Conservation (phyloP, 1,140 invertebrate species). For the Rhagoletis zephyria region DNA sequence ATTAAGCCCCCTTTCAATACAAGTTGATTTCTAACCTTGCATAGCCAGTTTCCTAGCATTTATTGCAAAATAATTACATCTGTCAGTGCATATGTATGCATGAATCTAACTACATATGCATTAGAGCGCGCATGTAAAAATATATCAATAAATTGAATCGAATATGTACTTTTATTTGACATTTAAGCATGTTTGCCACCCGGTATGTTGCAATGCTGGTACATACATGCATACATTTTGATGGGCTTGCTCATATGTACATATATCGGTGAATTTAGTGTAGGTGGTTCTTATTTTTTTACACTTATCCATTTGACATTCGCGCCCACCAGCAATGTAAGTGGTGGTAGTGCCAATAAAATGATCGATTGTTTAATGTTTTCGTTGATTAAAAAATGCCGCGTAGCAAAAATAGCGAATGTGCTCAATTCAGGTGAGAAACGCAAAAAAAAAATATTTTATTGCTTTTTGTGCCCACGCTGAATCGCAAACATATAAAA, state of each 20-base stretch:
- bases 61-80: slow-evolving; percentile 18
- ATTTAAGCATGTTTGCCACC: not conserved
- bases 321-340: not conserved
- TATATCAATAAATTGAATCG: slow-evolving; percentile 49
- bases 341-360: not conserved
- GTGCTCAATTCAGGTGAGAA: too few relatives aligned
- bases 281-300: not conserved
- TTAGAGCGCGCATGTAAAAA: not conserved
- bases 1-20: too few relatives aligned
- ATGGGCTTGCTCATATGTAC: not conserved
- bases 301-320: too few relatives aligned
- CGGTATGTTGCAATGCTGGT: too few relatives aligned
- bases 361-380: not conserved
- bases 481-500: too few relatives aligned
- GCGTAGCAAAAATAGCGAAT: not conserved
- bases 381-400: slow-evolving; percentile 24
- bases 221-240: not conserved
- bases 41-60: not conserved
- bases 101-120: too few relatives aligned
- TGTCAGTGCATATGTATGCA: not conserved
- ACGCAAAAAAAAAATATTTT: too few relatives aligned
- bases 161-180: slow-evolving; percentile 1
- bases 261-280: not conserved
- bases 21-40: slow-evolving; percentile 8
- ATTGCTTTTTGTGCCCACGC: too few relatives aligned